phyloP scores from a whole-genome alignment of 1,140 invertebrate species.

The Paramacrobiotus metropolitanus region DNA sequence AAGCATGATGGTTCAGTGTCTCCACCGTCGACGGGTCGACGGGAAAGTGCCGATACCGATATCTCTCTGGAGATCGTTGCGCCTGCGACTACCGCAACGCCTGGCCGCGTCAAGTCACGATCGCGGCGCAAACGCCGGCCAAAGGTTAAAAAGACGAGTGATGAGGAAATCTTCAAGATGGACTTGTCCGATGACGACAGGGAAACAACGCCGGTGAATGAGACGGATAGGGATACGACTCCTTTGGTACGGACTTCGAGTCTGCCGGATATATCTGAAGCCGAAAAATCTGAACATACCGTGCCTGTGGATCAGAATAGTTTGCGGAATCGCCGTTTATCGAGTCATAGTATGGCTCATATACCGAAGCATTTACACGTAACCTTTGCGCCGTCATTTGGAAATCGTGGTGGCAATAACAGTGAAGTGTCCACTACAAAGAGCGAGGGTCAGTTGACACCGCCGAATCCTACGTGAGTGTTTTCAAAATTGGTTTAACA shows the following conservation, averaged over 20 bases:
- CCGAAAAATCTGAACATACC: background rate
- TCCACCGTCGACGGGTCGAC: no score
- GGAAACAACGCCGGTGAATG: background rate
- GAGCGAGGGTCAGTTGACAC: constrained; percentile 2
- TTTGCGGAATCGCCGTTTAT: background rate
- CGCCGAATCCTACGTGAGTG: background rate
- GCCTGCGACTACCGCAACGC: no score
- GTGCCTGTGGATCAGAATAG: background rate
- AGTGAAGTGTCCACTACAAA: background rate
- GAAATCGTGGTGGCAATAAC: background rate
- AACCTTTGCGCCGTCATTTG: background rate
- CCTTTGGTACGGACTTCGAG: constrained; percentile 7
- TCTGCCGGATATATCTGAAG: background rate
- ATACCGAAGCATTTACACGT: background rate
- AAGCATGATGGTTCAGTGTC: no score
- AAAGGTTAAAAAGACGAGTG: background rate
- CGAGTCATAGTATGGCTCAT: background rate
- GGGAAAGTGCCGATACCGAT: no score
- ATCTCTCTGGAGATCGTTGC: no score
- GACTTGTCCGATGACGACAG: constrained; percentile 35
- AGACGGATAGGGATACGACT: constrained; percentile 10
- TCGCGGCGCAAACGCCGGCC: background rate
- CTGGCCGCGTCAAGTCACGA: no score
- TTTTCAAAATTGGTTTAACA: background rate
- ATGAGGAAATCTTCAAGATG: constrained; percentile 24